Base-by-base conservation (phyloP, 2,888 invertebrate species). In the Agriotes lineatus region DNA sequence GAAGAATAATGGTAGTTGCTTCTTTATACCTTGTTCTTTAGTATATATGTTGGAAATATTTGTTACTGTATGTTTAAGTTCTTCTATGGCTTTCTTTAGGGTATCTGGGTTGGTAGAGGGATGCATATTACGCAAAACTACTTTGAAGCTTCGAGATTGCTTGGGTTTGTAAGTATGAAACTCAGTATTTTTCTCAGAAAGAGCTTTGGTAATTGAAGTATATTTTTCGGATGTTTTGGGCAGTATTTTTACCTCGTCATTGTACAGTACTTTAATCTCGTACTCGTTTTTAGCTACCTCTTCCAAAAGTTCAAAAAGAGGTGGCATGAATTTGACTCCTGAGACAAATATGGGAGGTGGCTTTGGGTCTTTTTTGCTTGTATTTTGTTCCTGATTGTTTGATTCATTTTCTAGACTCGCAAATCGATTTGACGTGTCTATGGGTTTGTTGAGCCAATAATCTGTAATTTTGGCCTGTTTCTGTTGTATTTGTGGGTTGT, bases 211-310 rank as follows among this genome's bases (percentile, higher is more conserved):
- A n/a, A n/a, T n/a, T n/a, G n/a, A 30, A 22, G 9, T 37, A 20
- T n/a, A 52, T 52, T n/a, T 52, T 22, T 22, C 12, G 16, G 6
- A 25, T 25, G 25, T 52, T 30, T 52, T 52, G 30, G 35, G 39
- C 42, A 58, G 20, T 37, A 58, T 39, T 58, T 44, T 58, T 6
- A 58, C 44, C 25, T 58, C 14, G 22, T 58, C 58, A 25, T 58
- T 42, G 25, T 22, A 25, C 25, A 58, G 18, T 25, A 45, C 33
- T 18, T 59, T 44, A 16, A 44, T 59, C 18, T 59, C 59, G 14
- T 16, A 30, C 4, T 30, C 16, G 30, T 59, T 44, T 45, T 44
- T 45, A 30, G 44, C 25, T 5, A 52, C 33, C 2, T 6, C 30
- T 2, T 25, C 16, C 10, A 52, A 12, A 3, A 52, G 52, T n/a